Evolutionary conservation across 1,140 invertebrate genomes (phyloP), one percentile per base, ranked within the genome.

Genomic region (Lepidurus arcticus): DNA sequence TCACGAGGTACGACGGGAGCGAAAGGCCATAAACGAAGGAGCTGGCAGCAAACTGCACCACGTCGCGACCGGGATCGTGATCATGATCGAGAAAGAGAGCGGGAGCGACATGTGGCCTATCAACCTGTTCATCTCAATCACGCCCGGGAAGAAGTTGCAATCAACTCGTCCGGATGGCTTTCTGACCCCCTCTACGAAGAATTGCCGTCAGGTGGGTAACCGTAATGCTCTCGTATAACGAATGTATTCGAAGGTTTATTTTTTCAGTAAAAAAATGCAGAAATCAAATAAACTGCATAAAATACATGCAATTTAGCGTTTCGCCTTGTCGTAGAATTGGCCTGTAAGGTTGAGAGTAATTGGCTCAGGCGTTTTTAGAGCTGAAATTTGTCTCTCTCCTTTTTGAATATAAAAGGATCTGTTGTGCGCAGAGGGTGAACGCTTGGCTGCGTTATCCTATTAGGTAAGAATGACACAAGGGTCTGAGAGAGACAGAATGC

Each of bases 141-240:
- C 21, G 16, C 53, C 8, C 53, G 7, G 16, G 53, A 65, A 7
- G 53, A 65, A 11, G 21, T 65, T 65, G 21, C 53, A n/a, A 7
- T 65, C 13, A 21, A 65, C 53, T 65, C 53, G 6, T 65, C 53
- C 53, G 53, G 53, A 65, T 65, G 53, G 53, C 16, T 65, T 11
- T 65, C 53, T 65, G 53, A 65, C 53, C 53, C 53, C 21, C 16
- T 65, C 53, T 65, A 65, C 13, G 53, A 65, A 65, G 53, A 65
- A 21, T 21, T 65, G 53, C 21, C 53, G 16, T 65, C 53, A 65
- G 53, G 53, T 65, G 53, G 53, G 53, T 16, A n/a, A 65, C 53
- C 21, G 13, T 65, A 16, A 34, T 34, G 3, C 3, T 34, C 2
- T 34, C 34, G 3, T 34, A 34, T 34, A 4, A 34, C 34, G 34